phyloP scores from a whole-genome alignment of 2,888 invertebrate genomes.

The Rotaria sp. region DNA sequence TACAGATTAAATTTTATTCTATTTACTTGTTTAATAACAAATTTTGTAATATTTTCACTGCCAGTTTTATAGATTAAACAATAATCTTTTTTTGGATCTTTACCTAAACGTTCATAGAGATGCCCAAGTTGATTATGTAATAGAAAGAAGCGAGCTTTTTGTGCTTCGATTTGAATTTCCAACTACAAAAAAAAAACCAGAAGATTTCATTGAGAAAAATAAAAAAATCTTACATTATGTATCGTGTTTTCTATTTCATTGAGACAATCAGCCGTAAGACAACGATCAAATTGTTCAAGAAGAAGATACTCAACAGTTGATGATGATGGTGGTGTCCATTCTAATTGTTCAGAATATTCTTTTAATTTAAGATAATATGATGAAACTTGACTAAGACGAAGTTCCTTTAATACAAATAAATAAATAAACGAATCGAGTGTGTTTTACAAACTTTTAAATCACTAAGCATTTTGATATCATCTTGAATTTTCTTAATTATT shows the following conservation, averaged over 20 bases:
- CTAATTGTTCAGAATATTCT: constrained; percentile 12
- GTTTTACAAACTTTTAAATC: background rate
- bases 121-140: background rate
- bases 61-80: background rate
- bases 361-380: constrained; percentile 7
- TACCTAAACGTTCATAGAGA: background rate
- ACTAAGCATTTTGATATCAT: background rate
- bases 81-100: background rate
- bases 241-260: background rate
- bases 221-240: background rate
- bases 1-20: background rate
- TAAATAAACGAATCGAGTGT: too few relatives aligned
- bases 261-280: background rate
- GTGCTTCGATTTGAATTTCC: background rate
- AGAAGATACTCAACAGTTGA: background rate
- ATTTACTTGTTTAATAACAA: constrained; percentile 1
- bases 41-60: background rate
- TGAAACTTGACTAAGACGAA: background rate
- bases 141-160: background rate
- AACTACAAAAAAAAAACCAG: background rate
- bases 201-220: background rate
- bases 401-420: background rate
- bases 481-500: background rate
- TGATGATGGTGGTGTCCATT: background rate
- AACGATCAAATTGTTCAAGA: background rate